These are phyloP conservation scores for Coptotermes formosanus DNA, from an alignment of 1,140 invertebrate genomes.

Conservation along the genomic window DNA sequence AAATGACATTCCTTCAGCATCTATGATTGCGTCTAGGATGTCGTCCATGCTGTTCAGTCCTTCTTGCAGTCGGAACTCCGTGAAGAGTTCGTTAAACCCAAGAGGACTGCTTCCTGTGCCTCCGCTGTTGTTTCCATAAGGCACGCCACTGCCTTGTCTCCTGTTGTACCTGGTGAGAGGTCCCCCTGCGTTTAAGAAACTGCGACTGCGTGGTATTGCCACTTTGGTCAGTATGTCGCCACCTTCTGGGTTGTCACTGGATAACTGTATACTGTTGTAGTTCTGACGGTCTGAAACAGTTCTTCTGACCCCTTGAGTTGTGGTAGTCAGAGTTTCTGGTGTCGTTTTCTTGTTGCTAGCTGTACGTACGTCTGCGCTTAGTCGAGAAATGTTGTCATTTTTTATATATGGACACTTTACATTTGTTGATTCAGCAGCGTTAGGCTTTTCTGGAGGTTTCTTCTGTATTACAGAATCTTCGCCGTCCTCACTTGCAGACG, in stretches of 20 bases:
- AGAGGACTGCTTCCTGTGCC: conserved; percentile 57
- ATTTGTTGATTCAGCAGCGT: conserved; percentile 32
- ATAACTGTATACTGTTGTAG: background rate
- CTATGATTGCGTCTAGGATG: conserved; percentile 82
- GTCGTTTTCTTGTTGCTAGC: background rate
- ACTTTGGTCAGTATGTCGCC: conserved; percentile 81
- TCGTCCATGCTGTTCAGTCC: conserved; percentile 84
- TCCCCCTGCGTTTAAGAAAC: conserved; percentile 68
- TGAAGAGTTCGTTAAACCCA: conserved; percentile 79
- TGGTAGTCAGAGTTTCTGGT: background rate
- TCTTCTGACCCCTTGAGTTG: background rate
- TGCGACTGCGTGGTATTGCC: conserved; percentile 76
- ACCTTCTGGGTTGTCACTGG: background rate
- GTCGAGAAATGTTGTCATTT: background rate
- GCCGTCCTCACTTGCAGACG: conserved; percentile 42
- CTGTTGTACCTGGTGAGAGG: conserved; percentile 58
- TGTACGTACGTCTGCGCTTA: background rate
- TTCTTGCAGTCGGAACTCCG: conserved; percentile 80
- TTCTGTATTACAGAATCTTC: conserved; percentile 19
- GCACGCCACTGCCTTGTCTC: conserved; percentile 9
- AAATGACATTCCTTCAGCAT: conserved; percentile 88
- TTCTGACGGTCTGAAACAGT: conserved; percentile 1
- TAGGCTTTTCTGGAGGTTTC: background rate
- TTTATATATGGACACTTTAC: background rate
- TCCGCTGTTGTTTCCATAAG: conserved; percentile 42